Percentiles rank a stretch among this genome's conserved stretches.
Evolutionary conservation across 37 sponge, comb jelly and placozoan genomes (phyloP).

Genomic region (Tethya wilhelma): DNA sequence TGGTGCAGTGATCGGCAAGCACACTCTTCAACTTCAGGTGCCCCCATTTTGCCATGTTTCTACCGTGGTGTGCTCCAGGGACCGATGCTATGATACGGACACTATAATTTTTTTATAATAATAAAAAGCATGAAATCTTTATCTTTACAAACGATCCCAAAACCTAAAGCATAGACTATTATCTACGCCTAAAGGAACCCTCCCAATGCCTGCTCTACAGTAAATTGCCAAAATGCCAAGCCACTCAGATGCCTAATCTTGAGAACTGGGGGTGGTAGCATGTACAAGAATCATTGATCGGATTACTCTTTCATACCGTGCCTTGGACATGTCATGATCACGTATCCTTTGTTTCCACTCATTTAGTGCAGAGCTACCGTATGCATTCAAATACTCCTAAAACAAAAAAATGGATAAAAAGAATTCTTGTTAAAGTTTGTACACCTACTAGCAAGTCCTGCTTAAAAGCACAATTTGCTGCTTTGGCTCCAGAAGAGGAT

Average conservation of each 20-base stretch:
- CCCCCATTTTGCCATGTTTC: constrained; percentile 79
- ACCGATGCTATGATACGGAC: constrained; percentile 89
- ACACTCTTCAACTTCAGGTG: constrained; percentile 85
- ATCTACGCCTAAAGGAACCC: too few relatives aligned
- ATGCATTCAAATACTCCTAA: constrained; percentile 72
- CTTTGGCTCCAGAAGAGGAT: not conserved
- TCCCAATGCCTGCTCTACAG: too few relatives aligned
- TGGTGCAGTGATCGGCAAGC: not conserved
- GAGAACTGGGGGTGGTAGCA: too few relatives aligned
- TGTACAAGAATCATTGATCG: too few relatives aligned
- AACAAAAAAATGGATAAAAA: not conserved
- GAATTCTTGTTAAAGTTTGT: not conserved
- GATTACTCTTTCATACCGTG: constrained; percentile 47
- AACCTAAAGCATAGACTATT: too few relatives aligned
- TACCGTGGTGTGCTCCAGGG: constrained; percentile 79
- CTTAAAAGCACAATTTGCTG: constrained; percentile 32
- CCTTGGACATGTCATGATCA: constrained; percentile 64
- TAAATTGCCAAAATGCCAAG: too few relatives aligned
- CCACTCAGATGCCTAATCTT: too few relatives aligned
- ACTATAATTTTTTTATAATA: constrained; percentile 27
- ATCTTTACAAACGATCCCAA: too few relatives aligned
- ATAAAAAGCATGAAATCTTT: too few relatives aligned
- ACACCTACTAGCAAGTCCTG: constrained; percentile 57
- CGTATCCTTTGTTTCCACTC: constrained; percentile 64
- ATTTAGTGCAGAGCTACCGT: constrained; percentile 51